Conservation (phyloP, 2,797 vertebrate genomes). For the Amphiprion clarkii region DNA sequence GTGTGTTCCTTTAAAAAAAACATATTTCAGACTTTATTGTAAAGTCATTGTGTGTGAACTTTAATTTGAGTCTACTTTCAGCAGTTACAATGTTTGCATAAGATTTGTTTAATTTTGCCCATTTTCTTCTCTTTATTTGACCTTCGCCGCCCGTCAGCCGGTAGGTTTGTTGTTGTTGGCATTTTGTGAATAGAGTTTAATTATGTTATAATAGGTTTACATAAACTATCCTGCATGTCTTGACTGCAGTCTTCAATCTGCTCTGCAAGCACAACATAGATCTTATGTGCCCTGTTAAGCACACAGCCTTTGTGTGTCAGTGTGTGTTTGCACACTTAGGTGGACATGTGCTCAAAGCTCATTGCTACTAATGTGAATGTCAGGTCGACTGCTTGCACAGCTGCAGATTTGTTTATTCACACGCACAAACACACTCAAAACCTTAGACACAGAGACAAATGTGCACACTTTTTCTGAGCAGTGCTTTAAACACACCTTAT, state of each 20-base stretch:
- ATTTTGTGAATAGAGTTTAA: conserved; percentile 20
- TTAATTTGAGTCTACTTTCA: not conserved
- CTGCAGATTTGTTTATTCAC: conserved; percentile 41
- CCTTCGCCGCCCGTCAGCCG: too few species aligned
- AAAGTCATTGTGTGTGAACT: not conserved
- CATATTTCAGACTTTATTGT: too few species aligned
- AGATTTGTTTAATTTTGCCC: not conserved
- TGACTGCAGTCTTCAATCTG: not conserved
- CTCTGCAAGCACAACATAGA: not conserved
- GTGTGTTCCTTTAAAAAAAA: not conserved
- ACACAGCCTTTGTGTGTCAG: conserved; percentile 9
- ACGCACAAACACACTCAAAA: conserved; percentile 17
- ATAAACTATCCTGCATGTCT: not conserved
- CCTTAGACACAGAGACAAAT: conserved; percentile 1
- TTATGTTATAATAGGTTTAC: not conserved
- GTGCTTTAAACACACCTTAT: conserved; percentile 7
- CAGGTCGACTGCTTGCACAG: conserved; percentile 62
- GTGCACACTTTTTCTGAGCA: not conserved
- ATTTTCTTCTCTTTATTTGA: not conserved
- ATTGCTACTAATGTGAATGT: conserved; percentile 49
- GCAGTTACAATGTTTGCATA: not conserved
- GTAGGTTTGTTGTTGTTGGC: conserved; percentile 5
- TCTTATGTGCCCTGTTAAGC: not conserved
- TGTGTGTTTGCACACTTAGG: not conserved
- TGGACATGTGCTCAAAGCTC: conserved; percentile 25